These are phyloP conservation scores for Sarcophilus harrisii DNA, from an alignment of 2,797 vertebrate species.

Conservation along the genomic window DNA sequence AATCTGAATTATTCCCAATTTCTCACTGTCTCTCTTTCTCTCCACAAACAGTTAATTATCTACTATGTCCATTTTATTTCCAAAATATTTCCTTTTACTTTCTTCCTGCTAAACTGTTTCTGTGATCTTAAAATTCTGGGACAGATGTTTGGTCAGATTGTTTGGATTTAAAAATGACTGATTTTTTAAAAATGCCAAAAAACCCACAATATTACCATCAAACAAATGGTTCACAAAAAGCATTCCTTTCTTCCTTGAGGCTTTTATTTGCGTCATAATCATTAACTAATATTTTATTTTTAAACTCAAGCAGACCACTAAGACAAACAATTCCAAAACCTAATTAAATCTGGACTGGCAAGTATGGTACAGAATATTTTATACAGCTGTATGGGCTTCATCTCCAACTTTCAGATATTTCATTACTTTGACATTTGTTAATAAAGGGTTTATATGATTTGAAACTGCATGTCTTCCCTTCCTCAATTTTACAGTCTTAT, in stretches of 20 bases:
- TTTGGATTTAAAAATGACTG: background rate
- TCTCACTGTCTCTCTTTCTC: background rate
- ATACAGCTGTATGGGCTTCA: background rate
- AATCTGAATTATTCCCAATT: background rate
- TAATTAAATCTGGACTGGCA: background rate
- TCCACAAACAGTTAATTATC: background rate
- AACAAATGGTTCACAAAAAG: background rate
- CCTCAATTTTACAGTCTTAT: too few relatives aligned
- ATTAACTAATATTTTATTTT: background rate
- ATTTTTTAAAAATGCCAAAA: background rate
- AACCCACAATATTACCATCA: background rate
- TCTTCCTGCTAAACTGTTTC: background rate
- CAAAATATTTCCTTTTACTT: background rate
- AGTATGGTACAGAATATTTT: background rate
- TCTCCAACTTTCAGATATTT: background rate
- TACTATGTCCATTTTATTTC: background rate
- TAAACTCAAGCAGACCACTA: background rate
- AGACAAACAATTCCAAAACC: background rate
- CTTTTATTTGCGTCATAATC: background rate
- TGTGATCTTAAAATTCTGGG: background rate
- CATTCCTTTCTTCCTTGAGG: background rate
- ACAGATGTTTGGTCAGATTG: background rate
- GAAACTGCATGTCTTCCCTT: too few relatives aligned
- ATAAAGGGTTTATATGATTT: too few relatives aligned
- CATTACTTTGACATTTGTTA: background rate